Base-by-base conservation (phyloP, 1,140 invertebrate species). In the Branchinecta lynchi region DNA sequence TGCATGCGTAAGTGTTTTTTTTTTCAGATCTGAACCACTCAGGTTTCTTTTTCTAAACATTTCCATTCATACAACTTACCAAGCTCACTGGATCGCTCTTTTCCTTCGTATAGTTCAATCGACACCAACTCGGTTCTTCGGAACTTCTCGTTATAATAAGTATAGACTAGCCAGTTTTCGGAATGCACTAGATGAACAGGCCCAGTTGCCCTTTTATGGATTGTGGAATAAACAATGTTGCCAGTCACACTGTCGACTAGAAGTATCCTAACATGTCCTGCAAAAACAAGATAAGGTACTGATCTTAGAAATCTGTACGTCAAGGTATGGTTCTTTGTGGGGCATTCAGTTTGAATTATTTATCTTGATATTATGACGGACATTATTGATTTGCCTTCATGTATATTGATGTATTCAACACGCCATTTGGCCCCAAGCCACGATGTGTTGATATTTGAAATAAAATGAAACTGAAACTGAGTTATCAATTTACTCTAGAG, bases 91-190 rank as follows among this genome's bases (percentile, higher is more conserved):
- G 84, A 86, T 78, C 96, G 92, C 45, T 82, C 80, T 75, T 88
- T 87, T 32, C 96, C 96, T 80, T 98, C 96, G 76, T 94, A 98
- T 66, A 99, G 79, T 81, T 99, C 96, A 73, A 98, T 81, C 7
- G 93, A 88, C 7, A 87, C 87, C 21, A 98, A 84, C 82, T 99
- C 96, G 60, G 87, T 88, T 69, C 96, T 84, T 65, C 95, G 84
- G 74, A 86, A 87, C 78, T 96, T 96, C 72, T 96, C 92, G 80
- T 92, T 98, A 77, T 89, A 96, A 77, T 91, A 96, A 68, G 89
- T 86, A 79, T 98, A 98, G 67, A 96, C 88, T 21, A 98, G 76
- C 91, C 92, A 98, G 81, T 99, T 97, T 80, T 99, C 96, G 0
- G 93, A 92, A 81, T 98, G 94, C 43, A 98, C 88, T 67, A 97